Evolutionary conservation across 2,113 vertebrate species (phyloP).

Genomic region (Prunella himalayana): DNA sequence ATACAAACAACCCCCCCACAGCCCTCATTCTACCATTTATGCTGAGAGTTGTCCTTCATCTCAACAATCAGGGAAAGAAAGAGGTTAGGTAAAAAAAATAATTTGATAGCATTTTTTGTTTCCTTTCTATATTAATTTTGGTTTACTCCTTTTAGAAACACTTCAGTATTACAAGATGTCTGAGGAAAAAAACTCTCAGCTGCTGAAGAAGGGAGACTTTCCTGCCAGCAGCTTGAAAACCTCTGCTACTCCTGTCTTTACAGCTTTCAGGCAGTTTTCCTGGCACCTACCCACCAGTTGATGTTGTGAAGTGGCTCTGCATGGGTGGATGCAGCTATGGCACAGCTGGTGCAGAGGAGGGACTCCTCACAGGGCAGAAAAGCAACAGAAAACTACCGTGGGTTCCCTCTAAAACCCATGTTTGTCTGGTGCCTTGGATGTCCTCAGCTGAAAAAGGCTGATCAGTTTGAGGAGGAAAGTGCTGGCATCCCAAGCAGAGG

Average conservation of each 20-base stretch:
- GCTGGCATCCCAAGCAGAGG: background rate
- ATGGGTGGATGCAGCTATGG: background rate
- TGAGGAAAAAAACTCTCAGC: background rate
- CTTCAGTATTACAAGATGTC: background rate
- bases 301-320: background rate
- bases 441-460: background rate
- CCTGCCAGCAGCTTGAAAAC: background rate
- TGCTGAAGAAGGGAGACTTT: background rate
- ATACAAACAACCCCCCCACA: background rate
- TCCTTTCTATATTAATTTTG: background rate
- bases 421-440: background rate
- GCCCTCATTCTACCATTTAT: background rate
- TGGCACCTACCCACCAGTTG: background rate
- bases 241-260: background rate
- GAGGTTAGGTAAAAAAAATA: background rate
- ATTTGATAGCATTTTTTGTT: background rate
- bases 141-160: background rate
- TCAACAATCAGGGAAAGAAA: background rate
- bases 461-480: background rate
- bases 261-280: background rate
- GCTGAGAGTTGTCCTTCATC: background rate
- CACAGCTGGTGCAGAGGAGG: constrained; percentile 20
- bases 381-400: background rate
- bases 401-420: background rate
- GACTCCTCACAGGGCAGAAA: background rate